Conservation (phyloP, 2,797 vertebrate species). For the Adelosebastes latens region DNA sequence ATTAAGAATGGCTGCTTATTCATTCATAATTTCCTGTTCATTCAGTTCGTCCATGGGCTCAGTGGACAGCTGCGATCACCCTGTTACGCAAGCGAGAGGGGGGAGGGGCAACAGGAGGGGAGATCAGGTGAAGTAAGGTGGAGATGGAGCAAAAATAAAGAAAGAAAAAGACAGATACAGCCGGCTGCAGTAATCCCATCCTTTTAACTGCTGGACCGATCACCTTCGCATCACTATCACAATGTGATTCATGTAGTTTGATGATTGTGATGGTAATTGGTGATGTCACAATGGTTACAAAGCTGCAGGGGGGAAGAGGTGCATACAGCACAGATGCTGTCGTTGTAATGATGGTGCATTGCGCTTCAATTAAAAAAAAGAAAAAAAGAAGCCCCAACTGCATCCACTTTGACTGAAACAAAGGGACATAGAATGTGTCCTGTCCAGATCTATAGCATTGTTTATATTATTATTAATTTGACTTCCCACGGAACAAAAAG, state of each 20-base stretch:
- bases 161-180: not conserved
- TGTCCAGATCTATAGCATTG: not conserved
- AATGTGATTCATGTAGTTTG: not conserved
- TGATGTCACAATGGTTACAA: slow-evolving; percentile 43
- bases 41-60: slow-evolving; percentile 53
- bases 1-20: slow-evolving; percentile 77
- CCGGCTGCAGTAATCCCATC: not conserved
- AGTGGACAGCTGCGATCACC: slow-evolving; percentile 17
- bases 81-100: slow-evolving; percentile 34
- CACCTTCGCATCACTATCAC: not conserved
- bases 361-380: not conserved
- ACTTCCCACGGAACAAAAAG: not conserved
- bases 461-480: not conserved
- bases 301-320: not conserved
- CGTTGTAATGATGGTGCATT: slow-evolving; percentile 16
- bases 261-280: not conserved
- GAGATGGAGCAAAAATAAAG: not conserved
- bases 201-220: not conserved
- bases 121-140: slow-evolving; percentile 42
- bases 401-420: not conserved
- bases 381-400: not conserved
- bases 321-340: not conserved
- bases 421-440: not conserved
- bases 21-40: slow-evolving; percentile 76
- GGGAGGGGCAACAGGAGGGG: not conserved